These are phyloP conservation scores for Leptinotarsa juncta DNA, from an alignment of 2,888 invertebrate species.

Conservation along the genomic window DNA sequence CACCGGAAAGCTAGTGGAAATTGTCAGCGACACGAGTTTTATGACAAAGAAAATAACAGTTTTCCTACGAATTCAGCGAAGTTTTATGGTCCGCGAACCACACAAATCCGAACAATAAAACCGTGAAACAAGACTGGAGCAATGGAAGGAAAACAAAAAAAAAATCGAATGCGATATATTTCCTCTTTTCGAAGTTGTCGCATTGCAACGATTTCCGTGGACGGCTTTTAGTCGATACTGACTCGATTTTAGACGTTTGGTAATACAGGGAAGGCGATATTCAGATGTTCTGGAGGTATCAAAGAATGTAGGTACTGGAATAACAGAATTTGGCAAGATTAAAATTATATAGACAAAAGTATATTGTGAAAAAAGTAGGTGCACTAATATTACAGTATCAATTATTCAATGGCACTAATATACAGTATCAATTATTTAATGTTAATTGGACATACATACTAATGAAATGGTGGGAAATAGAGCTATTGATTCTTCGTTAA, in stretches of 20 bases:
- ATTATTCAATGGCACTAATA: too few species aligned
- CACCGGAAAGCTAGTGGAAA: slow-evolving; percentile 42
- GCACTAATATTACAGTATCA: too few species aligned
- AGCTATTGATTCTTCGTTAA: too few species aligned
- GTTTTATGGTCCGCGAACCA: slow-evolving; percentile 53
- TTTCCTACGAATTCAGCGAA: slow-evolving; percentile 50
- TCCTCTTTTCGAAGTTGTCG: slow-evolving; percentile 42
- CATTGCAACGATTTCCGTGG: slow-evolving; percentile 35
- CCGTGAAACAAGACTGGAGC: slow-evolving; percentile 41
- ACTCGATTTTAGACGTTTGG: not conserved
- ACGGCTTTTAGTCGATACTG: slow-evolving; percentile 8
- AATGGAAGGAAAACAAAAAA: slow-evolving; percentile 36
- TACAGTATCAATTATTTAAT: too few species aligned
- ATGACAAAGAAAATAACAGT: slow-evolving; percentile 48
- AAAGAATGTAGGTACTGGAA: too few species aligned
- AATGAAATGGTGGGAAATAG: too few species aligned
- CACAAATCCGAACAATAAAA: slow-evolving; percentile 48
- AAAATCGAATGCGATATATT: slow-evolving; percentile 36
- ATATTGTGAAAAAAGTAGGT: too few species aligned
- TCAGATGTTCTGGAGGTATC: too few species aligned
- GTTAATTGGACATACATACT: too few species aligned
- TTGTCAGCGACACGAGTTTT: slow-evolving; percentile 46
- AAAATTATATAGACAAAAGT: too few species aligned
- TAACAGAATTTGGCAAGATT: too few species aligned
- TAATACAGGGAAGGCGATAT: too few species aligned